Evolutionary conservation across 2,113 vertebrate genomes (phyloP).

Genomic region (Orientallactaga bullata): DNA sequence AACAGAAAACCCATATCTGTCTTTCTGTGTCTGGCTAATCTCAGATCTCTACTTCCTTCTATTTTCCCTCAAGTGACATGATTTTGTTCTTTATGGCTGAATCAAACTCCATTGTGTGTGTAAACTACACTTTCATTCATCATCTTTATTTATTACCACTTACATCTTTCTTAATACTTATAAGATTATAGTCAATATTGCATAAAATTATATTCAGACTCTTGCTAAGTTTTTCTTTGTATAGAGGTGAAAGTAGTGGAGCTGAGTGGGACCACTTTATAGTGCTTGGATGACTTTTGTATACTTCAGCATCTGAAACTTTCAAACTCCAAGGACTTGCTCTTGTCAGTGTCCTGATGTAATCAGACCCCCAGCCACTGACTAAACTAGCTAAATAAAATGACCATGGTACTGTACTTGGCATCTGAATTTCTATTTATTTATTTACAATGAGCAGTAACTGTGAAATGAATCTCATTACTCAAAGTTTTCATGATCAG

Average conservation of each 20-base stretch:
- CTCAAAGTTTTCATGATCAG: not conserved
- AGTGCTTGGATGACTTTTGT: not conserved
- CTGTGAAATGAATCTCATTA: slow-evolving; percentile 50
- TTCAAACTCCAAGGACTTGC: not conserved
- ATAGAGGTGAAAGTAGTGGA: not conserved
- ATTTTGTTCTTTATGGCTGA: not conserved
- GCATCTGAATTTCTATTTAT: not conserved
- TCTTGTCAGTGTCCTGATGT: not conserved
- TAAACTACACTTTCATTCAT: too few relatives aligned
- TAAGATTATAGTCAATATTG: not conserved
- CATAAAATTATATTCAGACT: not conserved
- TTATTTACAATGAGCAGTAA: slow-evolving; percentile 1
- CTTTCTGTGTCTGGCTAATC: not conserved
- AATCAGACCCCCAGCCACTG: not conserved
- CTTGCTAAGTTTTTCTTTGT: not conserved
- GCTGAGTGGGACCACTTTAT: too few relatives aligned
- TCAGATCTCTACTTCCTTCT: not conserved
- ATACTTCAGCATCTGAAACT: not conserved
- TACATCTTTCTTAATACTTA: not conserved
- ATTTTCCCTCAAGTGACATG: not conserved
- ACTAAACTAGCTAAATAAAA: not conserved
- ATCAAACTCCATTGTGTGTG: not conserved
- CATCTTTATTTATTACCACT: not conserved
- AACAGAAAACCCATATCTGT: not conserved
- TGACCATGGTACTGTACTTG: not conserved